These are phyloP conservation scores for Stramonita haemastoma DNA, from an alignment of 2,888 invertebrate species.

Conservation along the genomic window DNA sequence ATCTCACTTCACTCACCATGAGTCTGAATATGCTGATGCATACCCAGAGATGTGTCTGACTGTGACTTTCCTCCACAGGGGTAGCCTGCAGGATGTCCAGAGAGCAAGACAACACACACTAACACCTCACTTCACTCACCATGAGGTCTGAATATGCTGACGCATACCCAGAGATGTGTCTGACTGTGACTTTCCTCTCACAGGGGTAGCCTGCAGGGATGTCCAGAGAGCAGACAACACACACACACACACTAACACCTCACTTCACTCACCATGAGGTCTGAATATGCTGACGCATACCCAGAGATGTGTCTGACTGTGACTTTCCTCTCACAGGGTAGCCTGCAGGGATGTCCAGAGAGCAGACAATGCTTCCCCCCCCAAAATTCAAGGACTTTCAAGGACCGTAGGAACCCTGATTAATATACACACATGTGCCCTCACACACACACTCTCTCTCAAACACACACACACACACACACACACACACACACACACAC, in stretches of 20 bases:
- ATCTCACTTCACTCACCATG: constrained; percentile 27
- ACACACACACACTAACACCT: neutral
- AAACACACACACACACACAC: no score
- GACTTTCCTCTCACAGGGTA: constrained; percentile 45
- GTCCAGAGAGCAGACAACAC: no score
- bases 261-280: constrained; percentile 35
- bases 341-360: constrained; percentile 40
- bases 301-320: constrained; percentile 35
- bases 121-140: constrained; percentile 12
- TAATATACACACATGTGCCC: no score
- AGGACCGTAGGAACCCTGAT: no score
- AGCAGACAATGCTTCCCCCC: constrained; percentile 45
- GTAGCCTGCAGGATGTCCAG: no score
- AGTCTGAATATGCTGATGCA: constrained; percentile 22
- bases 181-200: constrained; percentile 42
- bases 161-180: constrained; percentile 18
- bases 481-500: no score
- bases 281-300: neutral
- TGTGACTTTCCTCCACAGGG: no score
- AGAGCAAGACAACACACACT: neutral
- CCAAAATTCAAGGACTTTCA: no score
- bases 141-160: constrained; percentile 15
- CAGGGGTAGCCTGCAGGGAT: constrained; percentile 45
- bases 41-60: no score
- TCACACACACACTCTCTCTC: no score